phyloP scores from a whole-genome alignment of 2,797 vertebrate species.

The Tenualosa ilisha region DNA sequence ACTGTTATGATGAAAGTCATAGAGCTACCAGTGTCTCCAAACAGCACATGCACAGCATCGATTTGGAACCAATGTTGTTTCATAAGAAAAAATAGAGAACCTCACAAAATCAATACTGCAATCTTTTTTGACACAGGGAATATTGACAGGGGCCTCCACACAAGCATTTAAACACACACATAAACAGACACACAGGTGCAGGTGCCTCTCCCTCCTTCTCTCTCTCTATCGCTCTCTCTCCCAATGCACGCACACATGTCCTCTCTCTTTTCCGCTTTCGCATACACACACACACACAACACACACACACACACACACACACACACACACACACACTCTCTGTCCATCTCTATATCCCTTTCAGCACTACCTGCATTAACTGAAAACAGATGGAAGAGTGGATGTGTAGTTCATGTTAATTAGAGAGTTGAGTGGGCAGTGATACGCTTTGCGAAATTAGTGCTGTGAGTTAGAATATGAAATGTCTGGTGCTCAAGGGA shows the following conservation, averaged over 20 bases:
- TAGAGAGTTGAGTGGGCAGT: slow-evolving; percentile 16
- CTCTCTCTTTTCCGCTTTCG: not conserved
- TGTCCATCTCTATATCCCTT: not conserved
- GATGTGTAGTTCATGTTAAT: slow-evolving; percentile 15
- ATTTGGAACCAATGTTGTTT: slow-evolving; percentile 6
- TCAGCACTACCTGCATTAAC: slow-evolving; percentile 9
- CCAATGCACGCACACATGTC: not conserved
- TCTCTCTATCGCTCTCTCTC: not conserved
- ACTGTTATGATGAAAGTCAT: not conserved
- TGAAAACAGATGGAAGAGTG: slow-evolving; percentile 7
- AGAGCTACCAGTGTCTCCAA: not conserved
- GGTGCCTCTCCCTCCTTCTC: too few relatives aligned
- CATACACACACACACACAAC: not conserved
- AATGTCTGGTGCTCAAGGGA: not conserved
- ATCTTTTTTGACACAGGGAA: slow-evolving; percentile 11
- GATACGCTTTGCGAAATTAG: not conserved
- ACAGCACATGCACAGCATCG: not conserved
- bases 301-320: not conserved
- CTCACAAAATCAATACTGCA: slow-evolving; percentile 18
- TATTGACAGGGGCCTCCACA: not conserved
- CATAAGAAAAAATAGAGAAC: slow-evolving; percentile 6
- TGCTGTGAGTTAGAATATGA: slow-evolving; percentile 8
- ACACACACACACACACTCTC: not conserved
- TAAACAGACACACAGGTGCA: not conserved
- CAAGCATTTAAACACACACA: not conserved